phyloP scores from a whole-genome alignment of 2,888 invertebrate species.

The Trissolcus brochymenae region DNA sequence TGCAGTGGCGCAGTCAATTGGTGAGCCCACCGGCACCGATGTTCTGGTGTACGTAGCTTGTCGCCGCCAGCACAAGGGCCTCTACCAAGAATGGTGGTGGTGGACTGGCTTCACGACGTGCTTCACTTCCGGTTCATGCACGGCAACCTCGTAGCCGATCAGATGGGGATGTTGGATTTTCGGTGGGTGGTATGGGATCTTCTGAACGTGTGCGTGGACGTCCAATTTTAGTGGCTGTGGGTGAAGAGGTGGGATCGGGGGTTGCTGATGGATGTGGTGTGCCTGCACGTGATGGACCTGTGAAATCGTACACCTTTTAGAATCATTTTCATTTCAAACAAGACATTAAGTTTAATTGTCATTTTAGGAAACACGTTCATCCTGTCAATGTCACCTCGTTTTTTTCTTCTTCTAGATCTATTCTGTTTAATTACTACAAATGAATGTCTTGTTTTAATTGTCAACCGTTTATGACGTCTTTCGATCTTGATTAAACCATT shows the following conservation, averaged over 20 bases:
- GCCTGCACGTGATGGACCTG: conserved; percentile 63
- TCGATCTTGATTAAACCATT: too few relatives aligned
- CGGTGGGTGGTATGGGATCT: conserved; percentile 68
- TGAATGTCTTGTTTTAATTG: too few relatives aligned
- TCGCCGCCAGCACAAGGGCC: conserved; percentile 36
- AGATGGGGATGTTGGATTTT: conserved; percentile 78
- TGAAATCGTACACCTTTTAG: not conserved
- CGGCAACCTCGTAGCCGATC: conserved; percentile 78
- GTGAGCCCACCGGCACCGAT: conserved; percentile 64
- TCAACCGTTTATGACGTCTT: too few relatives aligned
- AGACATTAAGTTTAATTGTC: too few relatives aligned
- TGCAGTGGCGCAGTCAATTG: conserved; percentile 38
- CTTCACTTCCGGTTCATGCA: conserved; percentile 78
- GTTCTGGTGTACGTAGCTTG: conserved; percentile 52
- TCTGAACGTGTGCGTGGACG: conserved; percentile 64
- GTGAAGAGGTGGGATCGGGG: conserved; percentile 70
- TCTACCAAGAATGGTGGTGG: conserved; percentile 70
- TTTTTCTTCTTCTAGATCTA: too few relatives aligned
- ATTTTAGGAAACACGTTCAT: too few relatives aligned
- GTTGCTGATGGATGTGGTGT: conserved; percentile 69
- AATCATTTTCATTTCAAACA: not conserved
- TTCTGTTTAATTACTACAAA: too few relatives aligned
- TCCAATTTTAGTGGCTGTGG: conserved; percentile 71
- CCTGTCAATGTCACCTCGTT: too few relatives aligned
- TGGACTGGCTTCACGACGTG: conserved; percentile 78